Conservation (phyloP, 2,113 vertebrate genomes). For the Paradoxurus hermaphroditus region DNA sequence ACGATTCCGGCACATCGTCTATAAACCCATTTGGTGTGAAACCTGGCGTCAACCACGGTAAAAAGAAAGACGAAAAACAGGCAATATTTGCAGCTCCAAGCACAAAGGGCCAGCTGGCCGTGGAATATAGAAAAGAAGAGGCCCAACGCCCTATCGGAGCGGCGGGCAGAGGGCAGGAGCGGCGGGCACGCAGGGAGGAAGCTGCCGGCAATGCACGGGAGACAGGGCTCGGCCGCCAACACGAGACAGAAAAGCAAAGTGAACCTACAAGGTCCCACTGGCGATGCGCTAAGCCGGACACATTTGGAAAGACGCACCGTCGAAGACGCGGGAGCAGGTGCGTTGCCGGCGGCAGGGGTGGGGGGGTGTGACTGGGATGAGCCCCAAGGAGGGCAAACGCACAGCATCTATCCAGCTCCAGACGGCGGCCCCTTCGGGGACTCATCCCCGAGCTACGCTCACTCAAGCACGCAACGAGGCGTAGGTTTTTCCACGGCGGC, state of each 20-base stretch:
- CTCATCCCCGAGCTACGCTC: fast-evolving
- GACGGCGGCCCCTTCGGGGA: not conserved
- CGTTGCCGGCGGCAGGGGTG: no score
- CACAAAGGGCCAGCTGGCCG: not conserved
- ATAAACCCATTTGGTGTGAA: not conserved
- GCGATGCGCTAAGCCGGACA: fast-evolving
- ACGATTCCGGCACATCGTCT: not conserved
- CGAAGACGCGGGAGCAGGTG: not conserved
- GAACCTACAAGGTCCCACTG: fast-evolving
- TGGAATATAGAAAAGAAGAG: not conserved
- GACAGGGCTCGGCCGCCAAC: not conserved
- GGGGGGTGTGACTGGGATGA: fast-evolving
- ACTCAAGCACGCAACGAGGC: fast-evolving
- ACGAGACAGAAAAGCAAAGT: not conserved
- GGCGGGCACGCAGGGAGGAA: fast-evolving
- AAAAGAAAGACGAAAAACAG: not conserved
- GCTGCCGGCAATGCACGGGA: fast-evolving
- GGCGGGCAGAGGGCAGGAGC: fast-evolving
- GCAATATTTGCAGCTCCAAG: not conserved
- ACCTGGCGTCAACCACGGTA: not conserved
- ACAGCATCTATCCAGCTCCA: fast-evolving
- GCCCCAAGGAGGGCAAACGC: fast-evolving
- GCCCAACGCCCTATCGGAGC: fast-evolving
- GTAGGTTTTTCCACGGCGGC: not conserved
- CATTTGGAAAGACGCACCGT: fast-evolving